Evolutionary conservation across 35 echinoderm and acorn worm species (phyloP).

Genomic region (Heliocidaris tuberculata): DNA sequence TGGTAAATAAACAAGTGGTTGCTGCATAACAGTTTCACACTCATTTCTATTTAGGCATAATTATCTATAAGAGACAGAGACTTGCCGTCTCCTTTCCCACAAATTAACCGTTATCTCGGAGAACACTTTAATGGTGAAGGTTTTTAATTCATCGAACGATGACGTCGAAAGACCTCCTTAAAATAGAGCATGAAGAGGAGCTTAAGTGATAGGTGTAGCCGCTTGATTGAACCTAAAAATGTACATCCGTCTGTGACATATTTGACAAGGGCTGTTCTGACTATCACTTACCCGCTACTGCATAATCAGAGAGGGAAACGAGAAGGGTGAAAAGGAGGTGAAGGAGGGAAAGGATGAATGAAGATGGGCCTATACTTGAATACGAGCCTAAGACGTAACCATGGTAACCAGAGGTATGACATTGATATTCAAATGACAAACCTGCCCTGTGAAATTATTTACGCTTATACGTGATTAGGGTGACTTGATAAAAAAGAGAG

Average conservation of each 20-base stretch:
- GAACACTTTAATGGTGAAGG: not conserved
- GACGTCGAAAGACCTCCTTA: not conserved
- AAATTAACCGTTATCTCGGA: not conserved
- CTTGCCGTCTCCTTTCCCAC: too few species aligned
- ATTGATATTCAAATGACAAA: not conserved
- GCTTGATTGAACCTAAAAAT: not conserved
- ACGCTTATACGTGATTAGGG: not conserved
- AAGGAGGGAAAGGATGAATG: not conserved
- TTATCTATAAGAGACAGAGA: not conserved
- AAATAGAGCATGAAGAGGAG: not conserved
- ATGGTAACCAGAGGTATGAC: not conserved
- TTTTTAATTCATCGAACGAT: not conserved
- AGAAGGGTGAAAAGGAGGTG: too few species aligned
- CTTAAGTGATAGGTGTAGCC: not conserved
- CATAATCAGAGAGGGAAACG: not conserved
- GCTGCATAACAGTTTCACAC: not conserved
- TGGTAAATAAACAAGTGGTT: not conserved
- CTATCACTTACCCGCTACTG: not conserved
- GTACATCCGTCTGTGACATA: not conserved
- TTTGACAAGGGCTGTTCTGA: not conserved
- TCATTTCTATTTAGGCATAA: too few species aligned
- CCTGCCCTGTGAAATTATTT: not conserved
- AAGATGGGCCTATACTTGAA: not conserved
- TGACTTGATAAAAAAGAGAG: not conserved
- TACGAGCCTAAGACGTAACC: not conserved